A percentile compares a stretch with the other conserved stretches of the same genome.
These are phyloP conservation scores for Chionodraco myersi DNA, from an alignment of 2,113 vertebrate genomes.

Conservation along the genomic window DNA sequence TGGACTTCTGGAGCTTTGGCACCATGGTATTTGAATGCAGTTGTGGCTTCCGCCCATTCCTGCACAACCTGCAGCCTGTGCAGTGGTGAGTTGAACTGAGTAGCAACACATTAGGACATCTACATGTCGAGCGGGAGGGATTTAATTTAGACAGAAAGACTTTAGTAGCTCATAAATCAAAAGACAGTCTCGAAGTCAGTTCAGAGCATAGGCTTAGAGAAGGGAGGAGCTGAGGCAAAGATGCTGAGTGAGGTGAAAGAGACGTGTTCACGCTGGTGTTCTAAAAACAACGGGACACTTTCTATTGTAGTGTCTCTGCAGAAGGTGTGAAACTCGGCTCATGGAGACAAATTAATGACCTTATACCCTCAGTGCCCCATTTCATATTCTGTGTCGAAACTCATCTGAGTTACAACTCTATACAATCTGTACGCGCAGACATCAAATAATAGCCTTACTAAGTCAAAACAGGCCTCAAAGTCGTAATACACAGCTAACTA, in stretches of 20 bases:
- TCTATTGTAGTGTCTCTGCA: not conserved
- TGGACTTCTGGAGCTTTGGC: constrained; percentile 99
- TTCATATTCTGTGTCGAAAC: not conserved
- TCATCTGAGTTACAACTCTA: not conserved
- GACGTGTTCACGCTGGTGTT: not conserved
- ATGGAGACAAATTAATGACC: not conserved
- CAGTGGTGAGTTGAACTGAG: constrained; percentile 87
- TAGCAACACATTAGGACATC: not conserved
- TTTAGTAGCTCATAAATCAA: not conserved
- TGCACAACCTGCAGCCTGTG: constrained; percentile 96
- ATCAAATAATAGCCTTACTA: not conserved
- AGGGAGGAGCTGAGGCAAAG: not conserved
- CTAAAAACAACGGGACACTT: not conserved
- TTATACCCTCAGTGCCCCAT: not conserved
- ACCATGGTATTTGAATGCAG: constrained; percentile 98
- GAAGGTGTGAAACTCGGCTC: not conserved
- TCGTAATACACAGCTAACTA: no score
- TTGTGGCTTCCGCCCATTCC: constrained; percentile 95
- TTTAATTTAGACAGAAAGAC: not conserved
- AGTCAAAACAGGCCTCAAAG: no score
- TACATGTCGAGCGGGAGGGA: not conserved
- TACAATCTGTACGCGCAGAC: not conserved
- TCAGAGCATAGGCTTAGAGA: not conserved
- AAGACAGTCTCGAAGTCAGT: not conserved
- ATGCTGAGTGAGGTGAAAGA: not conserved